Base-by-base conservation (phyloP, 2,888 invertebrate species). In the Scrobipalpa costella region DNA sequence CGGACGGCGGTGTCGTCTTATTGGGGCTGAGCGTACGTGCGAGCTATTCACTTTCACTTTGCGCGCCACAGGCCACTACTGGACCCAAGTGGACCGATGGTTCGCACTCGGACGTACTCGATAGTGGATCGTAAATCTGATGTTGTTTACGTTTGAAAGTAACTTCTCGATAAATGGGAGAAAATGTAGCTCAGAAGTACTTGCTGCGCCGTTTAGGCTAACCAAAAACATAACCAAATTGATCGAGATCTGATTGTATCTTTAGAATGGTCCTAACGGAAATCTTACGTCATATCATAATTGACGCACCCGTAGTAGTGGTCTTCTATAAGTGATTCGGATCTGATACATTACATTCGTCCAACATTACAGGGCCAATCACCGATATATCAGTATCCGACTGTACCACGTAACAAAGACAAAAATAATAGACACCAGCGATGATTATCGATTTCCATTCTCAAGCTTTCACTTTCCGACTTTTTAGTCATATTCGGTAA, bases 41-140 rank as follows among this genome's bases (percentile, higher is more conserved):
- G 78, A 81, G 79, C 79, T 83, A 78, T 86, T 89, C 88, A 91
- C 90, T 90, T 91, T 90, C 90, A 90, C 90, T 90, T 89, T 80
- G 76, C 77, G 84, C 85, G 83, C 55, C 27, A 21, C 50, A 81
- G 82, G 84, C 80, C 80, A 80, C 84, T 81, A 81, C 80, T 79
- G 79, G 78, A 78, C 76, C 71, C 75, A 71, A 73, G 70, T 76
- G 75, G 59, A 63, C 62, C 34, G 55, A 27, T 63, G 62, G 64
- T 21, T 58, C 19, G 40, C 21, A 27, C 40, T 27, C 11, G 38
- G 15, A 21, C 15, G 5, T 15, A 57, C 69, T 65, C 60, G 64
- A 69, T 34, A 11, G 55, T 27, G n/a, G 15, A 55, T 55, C 55
- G 55, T 34, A 34, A 34, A 55, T n/a, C 55, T 33, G 55, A 9